Percentiles rank a stretch among this genome's conserved stretches.
These are phyloP conservation scores for Mobula birostris DNA, from an alignment of 2,113 vertebrate species.

Conservation along the genomic window DNA sequence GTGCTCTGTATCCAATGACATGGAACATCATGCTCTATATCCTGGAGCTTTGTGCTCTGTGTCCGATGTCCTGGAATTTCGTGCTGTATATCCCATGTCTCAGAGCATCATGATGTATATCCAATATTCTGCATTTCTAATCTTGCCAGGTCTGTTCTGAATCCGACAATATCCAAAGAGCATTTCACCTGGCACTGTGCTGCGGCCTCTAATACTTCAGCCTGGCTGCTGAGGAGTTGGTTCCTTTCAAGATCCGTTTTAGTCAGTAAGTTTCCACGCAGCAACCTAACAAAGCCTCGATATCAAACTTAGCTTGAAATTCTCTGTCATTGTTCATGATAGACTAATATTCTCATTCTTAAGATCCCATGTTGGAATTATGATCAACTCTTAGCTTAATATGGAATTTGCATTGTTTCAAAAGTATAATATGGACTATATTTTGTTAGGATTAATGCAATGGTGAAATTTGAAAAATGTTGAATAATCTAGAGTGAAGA, in stretches of 20 bases:
- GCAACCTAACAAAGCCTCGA: neutral
- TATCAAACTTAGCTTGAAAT: neutral
- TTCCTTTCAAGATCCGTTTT: neutral
- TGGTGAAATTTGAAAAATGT: neutral
- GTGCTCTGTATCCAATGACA: too few species aligned
- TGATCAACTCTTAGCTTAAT: neutral
- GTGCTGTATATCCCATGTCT: too few species aligned
- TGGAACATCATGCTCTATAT: too few species aligned
- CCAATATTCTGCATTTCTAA: too few species aligned
- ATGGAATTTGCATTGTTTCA: neutral
- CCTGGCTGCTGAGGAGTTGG: too few species aligned
- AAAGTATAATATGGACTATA: neutral
- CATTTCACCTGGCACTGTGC: neutral
- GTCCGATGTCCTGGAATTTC: too few species aligned
- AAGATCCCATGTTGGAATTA: neutral
- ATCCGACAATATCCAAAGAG: too few species aligned
- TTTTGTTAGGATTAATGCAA: neutral
- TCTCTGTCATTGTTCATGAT: neutral
- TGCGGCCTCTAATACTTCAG: neutral
- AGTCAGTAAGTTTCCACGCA: neutral
- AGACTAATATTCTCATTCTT: neutral
- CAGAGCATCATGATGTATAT: too few species aligned
- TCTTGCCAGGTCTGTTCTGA: too few species aligned
- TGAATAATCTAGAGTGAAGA: neutral
- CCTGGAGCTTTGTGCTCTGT: too few species aligned